Conservation (phyloP, 1,140 invertebrate genomes). For the Drosophila dunni region DNA sequence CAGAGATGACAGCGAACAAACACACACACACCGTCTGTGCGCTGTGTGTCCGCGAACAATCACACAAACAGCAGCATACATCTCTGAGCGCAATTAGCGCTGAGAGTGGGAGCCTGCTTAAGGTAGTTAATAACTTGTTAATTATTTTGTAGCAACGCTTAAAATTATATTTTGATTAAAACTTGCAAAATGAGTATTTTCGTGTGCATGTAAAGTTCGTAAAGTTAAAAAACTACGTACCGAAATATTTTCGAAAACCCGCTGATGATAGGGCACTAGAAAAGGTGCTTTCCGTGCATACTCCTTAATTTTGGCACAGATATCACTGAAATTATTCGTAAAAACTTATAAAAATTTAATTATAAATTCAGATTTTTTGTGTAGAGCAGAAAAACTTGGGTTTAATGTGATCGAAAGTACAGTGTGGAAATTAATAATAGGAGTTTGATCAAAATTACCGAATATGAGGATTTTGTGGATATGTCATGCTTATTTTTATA, state of each 20-base stretch:
- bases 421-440: constrained; percentile 28
- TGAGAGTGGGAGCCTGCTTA: too few species aligned
- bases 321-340: constrained; percentile 85
- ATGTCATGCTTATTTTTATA: constrained; percentile 89
- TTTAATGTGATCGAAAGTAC: not conserved
- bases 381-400: not conserved
- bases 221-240: constrained; percentile 85
- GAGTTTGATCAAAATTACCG: constrained; percentile 85
- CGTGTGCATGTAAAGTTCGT: too few species aligned
- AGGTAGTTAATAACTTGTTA: too few species aligned
- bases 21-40: too few species aligned
- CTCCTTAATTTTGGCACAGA: constrained; percentile 88
- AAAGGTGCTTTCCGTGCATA: constrained; percentile 89
- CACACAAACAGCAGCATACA: too few species aligned
- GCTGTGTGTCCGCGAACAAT: too few species aligned
- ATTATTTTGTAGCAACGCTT: too few species aligned
- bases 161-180: too few species aligned
- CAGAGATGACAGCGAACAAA: too few species aligned
- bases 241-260: constrained; percentile 88
- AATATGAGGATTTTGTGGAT: constrained; percentile 89
- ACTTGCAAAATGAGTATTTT: too few species aligned
- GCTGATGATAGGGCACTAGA: constrained; percentile 90
- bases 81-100: too few species aligned
- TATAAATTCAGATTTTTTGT: not conserved
- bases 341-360: not conserved